Evolutionary conservation across 2,797 vertebrate species (phyloP).

Genomic region (Sarcoramphus papa): DNA sequence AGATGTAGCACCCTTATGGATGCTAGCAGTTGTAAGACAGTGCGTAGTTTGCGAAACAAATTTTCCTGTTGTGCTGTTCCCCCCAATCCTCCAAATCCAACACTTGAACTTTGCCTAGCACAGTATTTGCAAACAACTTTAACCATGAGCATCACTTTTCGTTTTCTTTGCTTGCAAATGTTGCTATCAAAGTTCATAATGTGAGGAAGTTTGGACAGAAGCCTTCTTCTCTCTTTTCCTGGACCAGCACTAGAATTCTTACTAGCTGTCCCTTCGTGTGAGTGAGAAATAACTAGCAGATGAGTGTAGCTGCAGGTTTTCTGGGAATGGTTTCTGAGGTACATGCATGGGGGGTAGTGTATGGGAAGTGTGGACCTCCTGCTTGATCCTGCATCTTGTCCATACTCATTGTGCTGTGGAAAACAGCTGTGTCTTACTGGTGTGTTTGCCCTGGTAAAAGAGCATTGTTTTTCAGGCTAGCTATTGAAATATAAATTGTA

Average conservation of each 20-base stretch:
- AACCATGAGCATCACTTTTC: neutral
- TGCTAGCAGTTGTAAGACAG: neutral
- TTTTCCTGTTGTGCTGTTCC: neutral
- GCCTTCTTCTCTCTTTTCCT: neutral
- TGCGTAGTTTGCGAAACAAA: neutral
- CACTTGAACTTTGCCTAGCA: neutral
- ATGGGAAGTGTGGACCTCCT: neutral
- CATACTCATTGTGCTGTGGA: neutral
- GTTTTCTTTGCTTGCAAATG: neutral
- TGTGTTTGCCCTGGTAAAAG: neutral
- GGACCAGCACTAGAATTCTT: neutral
- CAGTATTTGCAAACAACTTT: neutral
- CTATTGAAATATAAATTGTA: neutral
- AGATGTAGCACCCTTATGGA: neutral
- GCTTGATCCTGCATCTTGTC: neutral
- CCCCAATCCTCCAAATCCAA: neutral
- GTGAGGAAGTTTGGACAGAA: neutral
- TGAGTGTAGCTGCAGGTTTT: neutral
- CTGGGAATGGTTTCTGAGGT: neutral
- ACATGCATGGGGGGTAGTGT: fast-evolving
- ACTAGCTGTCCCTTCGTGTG: neutral
- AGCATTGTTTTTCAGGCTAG: neutral
- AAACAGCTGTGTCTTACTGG: neutral
- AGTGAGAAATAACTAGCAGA: neutral
- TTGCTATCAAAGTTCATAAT: neutral